These are phyloP conservation scores for Craterocephalus amniculus DNA, from an alignment of 2,797 vertebrate genomes.

Conservation along the genomic window DNA sequence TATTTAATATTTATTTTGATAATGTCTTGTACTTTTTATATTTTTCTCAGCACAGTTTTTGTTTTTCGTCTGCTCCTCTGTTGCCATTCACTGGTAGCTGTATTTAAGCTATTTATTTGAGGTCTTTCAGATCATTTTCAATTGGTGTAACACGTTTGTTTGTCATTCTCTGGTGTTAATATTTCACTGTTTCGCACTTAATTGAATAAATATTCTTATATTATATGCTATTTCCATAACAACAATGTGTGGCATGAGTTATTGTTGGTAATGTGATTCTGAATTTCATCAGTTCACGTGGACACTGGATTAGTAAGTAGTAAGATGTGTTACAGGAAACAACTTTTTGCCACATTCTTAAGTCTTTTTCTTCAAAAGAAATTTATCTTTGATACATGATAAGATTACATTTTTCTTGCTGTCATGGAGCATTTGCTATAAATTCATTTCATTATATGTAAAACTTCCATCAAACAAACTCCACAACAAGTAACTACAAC, in stretches of 20 bases:
- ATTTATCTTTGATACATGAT: no score
- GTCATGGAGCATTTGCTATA: background rate
- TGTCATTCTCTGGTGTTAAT: conserved; percentile 79
- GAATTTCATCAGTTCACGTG: background rate
- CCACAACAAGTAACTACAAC: background rate
- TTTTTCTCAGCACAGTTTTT: conserved; percentile 75
- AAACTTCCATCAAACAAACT: background rate
- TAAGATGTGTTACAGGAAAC: background rate
- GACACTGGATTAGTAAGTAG: background rate
- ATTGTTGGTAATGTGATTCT: conserved; percentile 13
- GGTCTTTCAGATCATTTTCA: conserved; percentile 75
- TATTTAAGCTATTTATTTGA: conserved; percentile 87
- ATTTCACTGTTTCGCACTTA: conserved; percentile 87
- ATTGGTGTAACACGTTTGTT: conserved; percentile 69
- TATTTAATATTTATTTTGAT: conserved; percentile 91
- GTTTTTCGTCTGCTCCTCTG: conserved; percentile 68
- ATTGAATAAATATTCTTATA: conserved; percentile 89
- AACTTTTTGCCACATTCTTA: background rate
- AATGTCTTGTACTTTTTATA: conserved; percentile 66
- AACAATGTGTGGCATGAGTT: conserved; percentile 46
- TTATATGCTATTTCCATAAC: conserved; percentile 80
- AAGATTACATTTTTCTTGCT: no score
- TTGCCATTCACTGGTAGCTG: conserved; percentile 73
- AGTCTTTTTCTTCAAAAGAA: no score
- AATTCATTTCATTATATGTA: background rate